These are phyloP conservation scores for Pseudomyrmex gracilis DNA, from an alignment of 1,140 invertebrate species.

Conservation along the genomic window DNA sequence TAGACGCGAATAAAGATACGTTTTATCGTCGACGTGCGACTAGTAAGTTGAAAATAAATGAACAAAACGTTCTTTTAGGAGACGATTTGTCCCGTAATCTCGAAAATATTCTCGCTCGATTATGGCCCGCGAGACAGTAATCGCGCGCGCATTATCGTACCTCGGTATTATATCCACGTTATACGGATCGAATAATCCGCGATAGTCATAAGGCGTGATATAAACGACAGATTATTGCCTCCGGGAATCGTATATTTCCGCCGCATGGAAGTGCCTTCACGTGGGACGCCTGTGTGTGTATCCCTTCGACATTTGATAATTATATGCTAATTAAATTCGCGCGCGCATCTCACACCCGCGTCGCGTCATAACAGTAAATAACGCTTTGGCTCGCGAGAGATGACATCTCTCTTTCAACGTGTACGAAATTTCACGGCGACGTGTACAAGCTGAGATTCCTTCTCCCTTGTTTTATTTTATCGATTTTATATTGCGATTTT, in stretches of 20 bases:
- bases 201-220: conserved; percentile 44
- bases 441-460: too few species aligned
- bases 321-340: conserved; percentile 72
- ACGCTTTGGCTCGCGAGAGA: conserved; percentile 27
- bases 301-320: conserved; percentile 72
- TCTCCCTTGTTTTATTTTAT: background rate
- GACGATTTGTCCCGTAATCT: background rate
- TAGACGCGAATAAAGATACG: too few species aligned
- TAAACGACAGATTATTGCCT: conserved; percentile 66
- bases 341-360: conserved; percentile 43
- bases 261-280: conserved; percentile 26
- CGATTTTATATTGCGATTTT: background rate
- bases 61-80: background rate
- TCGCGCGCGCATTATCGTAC: conserved; percentile 19
- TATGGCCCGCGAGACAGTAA: background rate
- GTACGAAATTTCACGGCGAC: conserved; percentile 14
- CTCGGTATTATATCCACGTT: conserved; percentile 22
- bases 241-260: conserved; percentile 63
- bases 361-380: conserved; percentile 46
- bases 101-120: conserved; percentile 11
- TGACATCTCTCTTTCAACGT: conserved; percentile 32
- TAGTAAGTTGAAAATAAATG: background rate
- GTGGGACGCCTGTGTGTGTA: conserved; percentile 48
- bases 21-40: too few species aligned
- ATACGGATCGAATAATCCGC: conserved; percentile 52